Evolutionary conservation across 2,888 invertebrate genomes (phyloP), one percentile per base, ranked within the genome.

Genomic region (Polymixis flavicincta): DNA sequence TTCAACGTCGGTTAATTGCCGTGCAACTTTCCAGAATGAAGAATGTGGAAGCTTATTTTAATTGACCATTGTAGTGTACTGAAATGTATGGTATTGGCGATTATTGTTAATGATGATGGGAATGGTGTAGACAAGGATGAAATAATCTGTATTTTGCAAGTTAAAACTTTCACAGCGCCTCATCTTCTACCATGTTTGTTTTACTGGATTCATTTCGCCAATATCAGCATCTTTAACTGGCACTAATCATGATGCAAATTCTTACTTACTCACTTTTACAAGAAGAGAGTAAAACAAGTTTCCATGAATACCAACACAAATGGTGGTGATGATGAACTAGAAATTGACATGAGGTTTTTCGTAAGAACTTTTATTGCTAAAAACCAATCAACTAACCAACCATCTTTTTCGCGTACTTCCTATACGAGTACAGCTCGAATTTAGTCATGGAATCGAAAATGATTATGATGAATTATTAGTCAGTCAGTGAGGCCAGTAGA

Each of bases 1-100:
- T 74, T 73, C 74, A 83, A 83, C 74, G 84, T 76, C 74, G 74
- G 67, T 55, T 87, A 86, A 86, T 87, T 87, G 72, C 78, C n/a
- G n/a, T 19, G 50, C 76, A 66, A 84, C 84, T 87, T 87, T 87
- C 85, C 68, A 76, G 74, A 75, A 73, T 63, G 54, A 60, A 79
- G 70, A 82, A 85, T 76, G 79, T 73, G 71, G 73, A 76, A 73
- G 57, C 50, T 80, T 55, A 69, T 68, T 80, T 86, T 80, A 82
- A 85, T 83, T 85, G 66, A 78, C 17, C 25, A 79, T 65, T 74
- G 52, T 69, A 52, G n/a, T 61, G 59, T 68, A 8, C 52, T 69
- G 22, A 48, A 61, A 45, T 71, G n/a, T 59, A 52, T 28, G 63
- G 64, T 57, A 68, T 64, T 70, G 57, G 22, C 7, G 17, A 72